phyloP scores from a whole-genome alignment of 2,888 invertebrate genomes.

The Chouioia cunea region DNA sequence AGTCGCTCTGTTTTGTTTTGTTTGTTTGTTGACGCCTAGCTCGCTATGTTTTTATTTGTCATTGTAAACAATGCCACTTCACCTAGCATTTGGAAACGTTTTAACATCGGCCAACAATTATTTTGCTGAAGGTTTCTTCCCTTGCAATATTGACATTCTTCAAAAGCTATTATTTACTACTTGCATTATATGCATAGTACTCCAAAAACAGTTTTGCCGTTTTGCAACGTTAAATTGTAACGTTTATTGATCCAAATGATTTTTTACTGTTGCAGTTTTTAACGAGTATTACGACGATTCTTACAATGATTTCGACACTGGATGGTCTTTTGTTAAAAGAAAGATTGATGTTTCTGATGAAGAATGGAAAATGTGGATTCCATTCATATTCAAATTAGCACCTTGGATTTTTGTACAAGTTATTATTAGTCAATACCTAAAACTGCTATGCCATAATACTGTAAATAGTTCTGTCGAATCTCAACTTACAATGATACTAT shows the following conservation, averaged over 20 bases:
- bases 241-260: not conserved
- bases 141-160: too few species aligned
- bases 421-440: constrained; percentile 69
- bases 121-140: too few species aligned
- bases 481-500: too few species aligned
- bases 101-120: too few species aligned
- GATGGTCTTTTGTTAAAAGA: constrained; percentile 72
- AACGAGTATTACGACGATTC: constrained; percentile 61
- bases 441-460: constrained; percentile 53
- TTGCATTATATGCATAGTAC: too few species aligned
- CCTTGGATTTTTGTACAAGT: constrained; percentile 74
- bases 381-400: constrained; percentile 70
- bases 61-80: too few species aligned
- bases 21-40: too few species aligned
- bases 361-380: constrained; percentile 80
- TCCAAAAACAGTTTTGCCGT: too few species aligned
- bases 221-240: too few species aligned
- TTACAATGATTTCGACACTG: constrained; percentile 72
- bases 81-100: too few species aligned
- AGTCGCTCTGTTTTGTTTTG: constrained; percentile 46
- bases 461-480: constrained; percentile 51
- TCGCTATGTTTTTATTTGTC: not conserved
- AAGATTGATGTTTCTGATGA: constrained; percentile 78
- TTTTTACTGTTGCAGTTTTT: constrained; percentile 62
- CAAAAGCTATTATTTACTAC: too few species aligned